Evolutionary conservation across 2,113 vertebrate species (phyloP).

Genomic region (Perccottus glenii): DNA sequence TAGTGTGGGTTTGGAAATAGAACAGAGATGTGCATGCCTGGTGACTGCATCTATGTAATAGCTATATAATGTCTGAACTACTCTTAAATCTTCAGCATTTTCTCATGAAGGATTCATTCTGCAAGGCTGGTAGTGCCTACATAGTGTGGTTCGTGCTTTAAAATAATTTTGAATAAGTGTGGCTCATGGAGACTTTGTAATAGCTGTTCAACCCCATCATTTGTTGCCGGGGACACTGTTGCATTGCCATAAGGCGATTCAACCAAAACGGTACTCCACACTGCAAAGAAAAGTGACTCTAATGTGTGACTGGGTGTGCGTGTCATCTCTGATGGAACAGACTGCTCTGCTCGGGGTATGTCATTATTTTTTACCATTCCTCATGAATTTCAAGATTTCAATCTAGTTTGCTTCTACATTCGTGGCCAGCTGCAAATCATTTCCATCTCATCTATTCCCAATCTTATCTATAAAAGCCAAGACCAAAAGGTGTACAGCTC

Average conservation of each 20-base stretch:
- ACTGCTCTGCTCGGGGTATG: slow-evolving; percentile 18
- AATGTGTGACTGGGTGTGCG: slow-evolving; percentile 4
- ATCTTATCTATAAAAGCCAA: slow-evolving; percentile 11
- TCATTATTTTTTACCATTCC: slow-evolving; percentile 25
- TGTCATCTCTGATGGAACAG: slow-evolving; percentile 5
- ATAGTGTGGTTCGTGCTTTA: slow-evolving; percentile 18
- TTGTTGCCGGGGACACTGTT: slow-evolving; percentile 19
- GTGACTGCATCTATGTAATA: slow-evolving; percentile 26
- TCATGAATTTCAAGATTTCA: slow-evolving; percentile 25
- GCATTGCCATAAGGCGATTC: background rate
- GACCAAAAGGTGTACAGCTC: background rate
- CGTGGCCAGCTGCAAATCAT: slow-evolving; percentile 17
- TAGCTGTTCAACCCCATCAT: slow-evolving; percentile 28
- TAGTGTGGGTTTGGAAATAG: slow-evolving; percentile 35
- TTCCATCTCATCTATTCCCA: slow-evolving; percentile 30
- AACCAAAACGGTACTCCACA: slow-evolving; percentile 5
- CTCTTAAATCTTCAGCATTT: slow-evolving; percentile 18
- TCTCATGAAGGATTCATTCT: slow-evolving; percentile 40
- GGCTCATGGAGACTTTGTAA: slow-evolving; percentile 34
- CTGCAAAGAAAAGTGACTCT: slow-evolving; percentile 21
- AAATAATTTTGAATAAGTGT: slow-evolving; percentile 20
- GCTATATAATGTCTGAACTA: slow-evolving; percentile 9
- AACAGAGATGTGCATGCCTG: slow-evolving; percentile 47
- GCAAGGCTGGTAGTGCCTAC: slow-evolving; percentile 6
- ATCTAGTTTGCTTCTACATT: slow-evolving; percentile 18